phyloP scores from a whole-genome alignment of 2,113 vertebrate species.

The Zapus hudsonius region DNA sequence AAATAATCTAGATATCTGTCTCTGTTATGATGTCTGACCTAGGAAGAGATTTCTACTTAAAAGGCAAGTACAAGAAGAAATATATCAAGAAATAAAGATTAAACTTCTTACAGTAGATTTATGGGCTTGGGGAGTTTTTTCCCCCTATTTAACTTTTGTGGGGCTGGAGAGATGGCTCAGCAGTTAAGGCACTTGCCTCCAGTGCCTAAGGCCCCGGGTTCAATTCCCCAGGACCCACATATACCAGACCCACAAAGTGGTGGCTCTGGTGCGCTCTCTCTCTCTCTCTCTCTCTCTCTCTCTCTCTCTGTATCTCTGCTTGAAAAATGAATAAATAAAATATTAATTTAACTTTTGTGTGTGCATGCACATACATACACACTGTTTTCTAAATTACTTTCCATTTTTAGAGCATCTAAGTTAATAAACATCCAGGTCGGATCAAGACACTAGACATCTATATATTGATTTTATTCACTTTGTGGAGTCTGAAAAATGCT shows the following conservation, averaged over 20 bases:
- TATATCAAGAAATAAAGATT: not conserved
- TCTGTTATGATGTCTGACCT: not conserved
- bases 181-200: no score
- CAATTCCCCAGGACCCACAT: no score
- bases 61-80: not conserved
- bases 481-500: constrained; percentile 14
- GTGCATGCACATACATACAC: not conserved
- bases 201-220: no score
- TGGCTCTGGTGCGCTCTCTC: no score
- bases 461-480: constrained; percentile 43
- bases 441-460: constrained; percentile 38
- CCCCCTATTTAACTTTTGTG: not conserved
- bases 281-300: no score
- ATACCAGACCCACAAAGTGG: no score
- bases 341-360: not conserved
- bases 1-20: not conserved
- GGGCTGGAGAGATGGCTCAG: no score
- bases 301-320: no score
- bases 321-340: no score
- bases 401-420: not conserved
- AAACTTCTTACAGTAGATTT: not conserved
- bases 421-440: constrained; percentile 25
- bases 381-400: not conserved
- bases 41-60: not conserved
- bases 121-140: not conserved